Evolutionary conservation across 2,888 invertebrate species (phyloP).

Genomic region (Melieria omissa): DNA sequence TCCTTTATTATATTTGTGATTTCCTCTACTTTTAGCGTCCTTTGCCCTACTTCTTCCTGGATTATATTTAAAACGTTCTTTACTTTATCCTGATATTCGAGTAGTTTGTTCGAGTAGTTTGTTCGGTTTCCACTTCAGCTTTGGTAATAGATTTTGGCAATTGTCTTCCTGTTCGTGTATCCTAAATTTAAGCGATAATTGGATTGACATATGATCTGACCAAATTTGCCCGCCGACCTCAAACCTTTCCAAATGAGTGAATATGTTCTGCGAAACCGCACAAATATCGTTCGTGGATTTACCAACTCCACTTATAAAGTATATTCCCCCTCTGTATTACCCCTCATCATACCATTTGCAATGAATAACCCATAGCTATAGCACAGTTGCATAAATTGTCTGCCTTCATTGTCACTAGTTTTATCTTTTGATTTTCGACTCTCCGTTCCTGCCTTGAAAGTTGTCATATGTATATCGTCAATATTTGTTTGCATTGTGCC

Average conservation of each 20-base stretch:
- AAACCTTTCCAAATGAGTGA: not conserved
- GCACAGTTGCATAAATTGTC: not conserved
- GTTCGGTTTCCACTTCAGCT: not conserved
- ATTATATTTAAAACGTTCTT: not conserved
- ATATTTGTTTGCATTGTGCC: not conserved
- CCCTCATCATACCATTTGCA: not conserved
- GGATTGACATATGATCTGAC: not conserved
- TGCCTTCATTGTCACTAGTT: not conserved
- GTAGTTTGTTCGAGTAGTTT: not conserved
- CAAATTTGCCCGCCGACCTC: not conserved
- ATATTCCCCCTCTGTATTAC: not conserved
- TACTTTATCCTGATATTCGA: not conserved
- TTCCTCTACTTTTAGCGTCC: not conserved
- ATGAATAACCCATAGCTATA: not conserved
- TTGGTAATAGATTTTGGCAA: not conserved
- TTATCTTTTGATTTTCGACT: not conserved
- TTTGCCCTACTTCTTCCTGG: not conserved
- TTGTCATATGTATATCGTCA: too few species aligned
- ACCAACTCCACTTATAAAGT: not conserved
- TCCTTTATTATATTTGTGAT: not conserved
- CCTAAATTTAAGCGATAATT: not conserved
- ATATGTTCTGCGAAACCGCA: not conserved
- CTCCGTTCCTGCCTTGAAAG: not conserved
- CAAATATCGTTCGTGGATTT: not conserved
- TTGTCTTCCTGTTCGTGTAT: not conserved